Evolutionary conservation across 2,888 invertebrate genomes (phyloP).

Genomic region (Euphydryas editha): DNA sequence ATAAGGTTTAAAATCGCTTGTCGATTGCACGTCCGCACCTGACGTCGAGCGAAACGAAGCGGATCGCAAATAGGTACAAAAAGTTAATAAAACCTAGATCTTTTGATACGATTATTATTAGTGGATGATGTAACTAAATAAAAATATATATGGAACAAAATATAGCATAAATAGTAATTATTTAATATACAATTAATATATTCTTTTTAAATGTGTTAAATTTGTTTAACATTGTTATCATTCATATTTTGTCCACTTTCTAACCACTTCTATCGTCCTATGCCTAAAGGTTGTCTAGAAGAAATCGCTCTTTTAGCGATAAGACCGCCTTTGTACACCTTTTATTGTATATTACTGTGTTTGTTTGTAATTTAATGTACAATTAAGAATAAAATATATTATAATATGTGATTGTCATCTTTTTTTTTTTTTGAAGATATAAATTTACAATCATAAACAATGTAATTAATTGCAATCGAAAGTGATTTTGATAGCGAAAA

Average conservation of each 20-base stretch:
- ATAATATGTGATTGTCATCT: no score
- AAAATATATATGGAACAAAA: not conserved
- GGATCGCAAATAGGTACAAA: slow-evolving; percentile 28
- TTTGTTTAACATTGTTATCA: no score
- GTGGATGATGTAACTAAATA: slow-evolving; percentile 20
- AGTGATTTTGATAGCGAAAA: not conserved
- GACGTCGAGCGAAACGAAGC: slow-evolving; percentile 40
- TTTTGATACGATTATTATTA: slow-evolving; percentile 24
- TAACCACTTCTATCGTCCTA: no score
- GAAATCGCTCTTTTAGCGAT: no score
- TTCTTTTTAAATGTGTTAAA: no score
- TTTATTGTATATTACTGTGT: no score
- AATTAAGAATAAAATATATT: no score
- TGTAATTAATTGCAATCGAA: not conserved
- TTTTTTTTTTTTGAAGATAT: no score
- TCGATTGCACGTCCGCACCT: slow-evolving; percentile 14
- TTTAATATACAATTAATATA: not conserved
- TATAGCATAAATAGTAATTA: not conserved
- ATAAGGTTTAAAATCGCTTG: slow-evolving; percentile 21
- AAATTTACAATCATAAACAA: not conserved
- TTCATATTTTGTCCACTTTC: no score
- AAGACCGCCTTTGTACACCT: no score
- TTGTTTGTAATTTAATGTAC: no score
- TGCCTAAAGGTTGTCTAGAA: no score
- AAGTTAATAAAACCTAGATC: slow-evolving; percentile 31